Conservation (phyloP, 2,888 invertebrate species). For the Tinea pellionella region DNA sequence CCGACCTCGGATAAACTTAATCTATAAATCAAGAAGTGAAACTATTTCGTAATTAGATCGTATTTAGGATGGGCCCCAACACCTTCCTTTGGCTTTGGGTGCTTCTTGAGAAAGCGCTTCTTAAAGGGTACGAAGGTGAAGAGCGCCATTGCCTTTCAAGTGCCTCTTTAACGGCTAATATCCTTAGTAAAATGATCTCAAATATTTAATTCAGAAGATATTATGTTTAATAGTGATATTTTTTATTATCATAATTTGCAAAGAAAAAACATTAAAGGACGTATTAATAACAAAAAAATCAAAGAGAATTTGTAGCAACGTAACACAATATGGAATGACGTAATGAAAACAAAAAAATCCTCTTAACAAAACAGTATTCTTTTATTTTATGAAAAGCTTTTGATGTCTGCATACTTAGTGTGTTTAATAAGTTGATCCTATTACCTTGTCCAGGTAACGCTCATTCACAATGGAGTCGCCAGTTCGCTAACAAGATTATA, state of each 20-base stretch:
- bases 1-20: constrained; percentile 52
- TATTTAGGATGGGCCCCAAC: constrained; percentile 64
- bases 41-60: constrained; percentile 72
- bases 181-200: constrained; percentile 62
- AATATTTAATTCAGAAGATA: constrained; percentile 57
- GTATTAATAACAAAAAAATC: neutral
- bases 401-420: constrained; percentile 67
- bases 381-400: constrained; percentile 50
- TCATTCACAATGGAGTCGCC: constrained; percentile 50
- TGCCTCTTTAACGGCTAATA: constrained; percentile 68
- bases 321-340: constrained; percentile 17
- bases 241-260: neutral
- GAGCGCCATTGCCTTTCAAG: constrained; percentile 58
- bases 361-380: constrained; percentile 56
- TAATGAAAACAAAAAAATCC: constrained; percentile 38
- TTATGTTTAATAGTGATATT: constrained; percentile 23
- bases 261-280: neutral
- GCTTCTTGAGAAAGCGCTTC: constrained; percentile 54
- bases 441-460: constrained; percentile 65
- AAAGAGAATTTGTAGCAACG: neutral
- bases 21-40: constrained; percentile 71
- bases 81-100: constrained; percentile 36
- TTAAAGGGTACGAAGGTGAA: constrained; percentile 61
- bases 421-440: constrained; percentile 69
- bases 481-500: constrained; percentile 65